Conservation (phyloP, 2,113 vertebrate genomes). For the Xiphias gladius region DNA sequence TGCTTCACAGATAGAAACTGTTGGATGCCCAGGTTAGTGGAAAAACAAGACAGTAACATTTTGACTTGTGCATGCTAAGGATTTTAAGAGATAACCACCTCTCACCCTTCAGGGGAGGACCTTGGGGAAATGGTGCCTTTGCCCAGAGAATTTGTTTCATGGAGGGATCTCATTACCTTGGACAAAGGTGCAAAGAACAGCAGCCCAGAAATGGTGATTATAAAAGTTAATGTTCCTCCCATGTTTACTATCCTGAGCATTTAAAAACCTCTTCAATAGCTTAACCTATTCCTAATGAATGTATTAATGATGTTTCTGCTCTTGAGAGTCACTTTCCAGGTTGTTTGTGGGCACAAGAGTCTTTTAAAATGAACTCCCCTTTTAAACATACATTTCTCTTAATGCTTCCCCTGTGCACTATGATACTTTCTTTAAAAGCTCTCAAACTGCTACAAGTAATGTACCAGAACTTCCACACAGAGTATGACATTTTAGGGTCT, state of each 20-base stretch:
- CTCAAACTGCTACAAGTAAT: slow-evolving; percentile 47
- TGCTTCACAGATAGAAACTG: neutral
- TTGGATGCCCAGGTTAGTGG: neutral
- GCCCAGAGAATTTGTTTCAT: slow-evolving; percentile 43
- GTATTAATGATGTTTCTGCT: slow-evolving; percentile 74
- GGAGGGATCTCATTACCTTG: slow-evolving; percentile 62
- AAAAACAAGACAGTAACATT: neutral
- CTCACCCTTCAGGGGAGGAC: slow-evolving; percentile 8
- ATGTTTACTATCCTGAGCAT: slow-evolving; percentile 42
- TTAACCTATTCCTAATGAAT: slow-evolving; percentile 70
- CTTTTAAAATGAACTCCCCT: slow-evolving; percentile 72
- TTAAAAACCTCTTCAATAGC: slow-evolving; percentile 50
- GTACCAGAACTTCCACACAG: slow-evolving; percentile 32
- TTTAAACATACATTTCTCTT: slow-evolving; percentile 61
- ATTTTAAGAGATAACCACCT: slow-evolving; percentile 14
- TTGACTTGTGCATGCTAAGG: neutral
- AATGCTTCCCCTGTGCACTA: slow-evolving; percentile 69
- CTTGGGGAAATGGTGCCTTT: slow-evolving; percentile 37
- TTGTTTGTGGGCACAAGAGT: slow-evolving; percentile 68
- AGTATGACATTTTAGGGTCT: slow-evolving; percentile 39
- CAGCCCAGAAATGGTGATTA: slow-evolving; percentile 53
- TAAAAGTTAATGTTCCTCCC: slow-evolving; percentile 53
- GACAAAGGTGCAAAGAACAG: slow-evolving; percentile 55
- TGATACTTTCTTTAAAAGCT: slow-evolving; percentile 55
- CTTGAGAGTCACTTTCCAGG: slow-evolving; percentile 69